These are phyloP conservation scores for Petromus typicus DNA, from an alignment of 2,113 vertebrate species.

Conservation along the genomic window DNA sequence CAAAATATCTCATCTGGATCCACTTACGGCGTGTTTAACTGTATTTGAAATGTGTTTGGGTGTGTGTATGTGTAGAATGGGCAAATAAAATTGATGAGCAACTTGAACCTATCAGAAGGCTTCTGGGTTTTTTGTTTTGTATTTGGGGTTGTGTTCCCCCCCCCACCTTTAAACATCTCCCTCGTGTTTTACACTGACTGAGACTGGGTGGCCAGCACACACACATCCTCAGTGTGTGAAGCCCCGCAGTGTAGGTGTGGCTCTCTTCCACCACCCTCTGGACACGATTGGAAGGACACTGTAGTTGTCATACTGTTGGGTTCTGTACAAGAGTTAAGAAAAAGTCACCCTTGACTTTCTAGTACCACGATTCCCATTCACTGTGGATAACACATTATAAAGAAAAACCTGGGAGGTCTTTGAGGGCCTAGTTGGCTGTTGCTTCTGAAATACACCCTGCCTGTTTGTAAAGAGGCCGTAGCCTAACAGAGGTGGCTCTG, in stretches of 20 bases:
- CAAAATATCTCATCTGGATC: constrained; percentile 47
- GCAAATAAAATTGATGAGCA: constrained; percentile 74
- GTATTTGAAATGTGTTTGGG: constrained; percentile 65
- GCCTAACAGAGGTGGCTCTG: not conserved
- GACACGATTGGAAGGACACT: constrained; percentile 56
- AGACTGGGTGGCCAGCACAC: not conserved
- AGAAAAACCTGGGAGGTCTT: not conserved
- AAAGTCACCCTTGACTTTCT: not conserved
- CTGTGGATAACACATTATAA: not conserved
- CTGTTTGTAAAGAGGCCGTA: constrained; percentile 13
- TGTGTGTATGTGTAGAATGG: constrained; percentile 48
- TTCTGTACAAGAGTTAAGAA: not conserved
- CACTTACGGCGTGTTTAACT: constrained; percentile 39
- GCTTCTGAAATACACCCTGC: constrained; percentile 14
- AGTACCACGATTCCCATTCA: not conserved
- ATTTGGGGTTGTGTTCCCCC: constrained; percentile 50
- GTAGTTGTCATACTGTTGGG: not conserved
- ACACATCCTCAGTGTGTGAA: not conserved
- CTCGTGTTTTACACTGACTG: not conserved
- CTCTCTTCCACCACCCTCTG: constrained; percentile 67
- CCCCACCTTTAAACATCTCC: not conserved
- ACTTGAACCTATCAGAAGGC: constrained; percentile 51
- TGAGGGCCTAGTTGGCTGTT: not conserved
- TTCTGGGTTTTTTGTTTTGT: constrained; percentile 72
- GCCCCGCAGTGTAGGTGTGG: not conserved